Evolutionary conservation across 37 sponge, comb jelly and placozoan genomes (phyloP).

Genomic region (Mnemiopsis leidyi): DNA sequence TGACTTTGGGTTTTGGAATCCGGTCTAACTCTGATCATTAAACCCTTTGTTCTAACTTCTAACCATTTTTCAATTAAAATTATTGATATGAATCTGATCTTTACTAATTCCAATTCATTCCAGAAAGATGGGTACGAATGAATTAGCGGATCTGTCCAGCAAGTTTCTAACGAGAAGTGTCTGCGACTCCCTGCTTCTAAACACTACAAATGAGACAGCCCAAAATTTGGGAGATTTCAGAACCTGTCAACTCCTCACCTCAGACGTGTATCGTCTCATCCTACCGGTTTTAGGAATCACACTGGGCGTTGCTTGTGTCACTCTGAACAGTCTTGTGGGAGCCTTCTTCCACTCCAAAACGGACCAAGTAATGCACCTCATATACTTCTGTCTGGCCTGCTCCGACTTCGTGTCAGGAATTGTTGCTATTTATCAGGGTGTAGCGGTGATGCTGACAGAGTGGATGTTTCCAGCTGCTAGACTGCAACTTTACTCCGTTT

Average conservation of each 20-base stretch:
- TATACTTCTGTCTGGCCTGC: constrained; percentile 37
- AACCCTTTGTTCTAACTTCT: too few relatives aligned
- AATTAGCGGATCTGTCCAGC: not conserved
- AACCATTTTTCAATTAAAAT: too few relatives aligned
- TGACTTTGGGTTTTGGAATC: too few relatives aligned
- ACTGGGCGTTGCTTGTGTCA: not conserved
- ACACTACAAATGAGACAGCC: too few relatives aligned
- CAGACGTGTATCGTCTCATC: not conserved
- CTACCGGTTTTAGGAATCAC: not conserved
- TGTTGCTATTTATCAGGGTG: constrained; percentile 49
- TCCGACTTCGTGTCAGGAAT: constrained; percentile 13
- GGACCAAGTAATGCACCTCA: constrained; percentile 30
- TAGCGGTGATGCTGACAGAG: constrained; percentile 6
- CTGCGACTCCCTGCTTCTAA: not conserved
- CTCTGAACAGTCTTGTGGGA: not conserved
- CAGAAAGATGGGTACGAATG: not conserved
- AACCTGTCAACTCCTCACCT: not conserved
- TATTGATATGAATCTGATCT: too few relatives aligned
- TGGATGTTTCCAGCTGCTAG: not conserved
- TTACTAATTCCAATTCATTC: too few relatives aligned
- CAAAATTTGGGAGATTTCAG: too few relatives aligned
- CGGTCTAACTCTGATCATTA: too few relatives aligned
- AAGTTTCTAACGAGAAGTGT: not conserved
- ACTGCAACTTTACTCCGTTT: constrained; percentile 33
- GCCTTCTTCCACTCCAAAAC: constrained; percentile 46